A percentile compares a stretch with the other conserved stretches of the same genome.
phyloP scores from a whole-genome alignment of 2,797 vertebrate genomes.

The Enteromius anoplus region DNA sequence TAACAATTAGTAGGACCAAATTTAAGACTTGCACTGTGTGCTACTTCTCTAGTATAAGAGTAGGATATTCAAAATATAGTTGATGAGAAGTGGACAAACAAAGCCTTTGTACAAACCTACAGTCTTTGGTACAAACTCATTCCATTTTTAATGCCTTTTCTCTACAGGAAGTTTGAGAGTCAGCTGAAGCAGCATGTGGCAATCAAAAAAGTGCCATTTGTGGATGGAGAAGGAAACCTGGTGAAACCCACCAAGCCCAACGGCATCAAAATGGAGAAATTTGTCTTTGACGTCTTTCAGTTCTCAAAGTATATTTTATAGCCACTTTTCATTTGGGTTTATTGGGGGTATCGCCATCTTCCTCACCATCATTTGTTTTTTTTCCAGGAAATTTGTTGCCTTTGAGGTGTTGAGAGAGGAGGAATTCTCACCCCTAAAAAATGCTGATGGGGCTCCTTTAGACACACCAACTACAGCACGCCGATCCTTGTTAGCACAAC shows the following conservation, averaged over 20 bases:
- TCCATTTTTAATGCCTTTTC: slow-evolving; percentile 1
- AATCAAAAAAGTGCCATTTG: slow-evolving; percentile 90
- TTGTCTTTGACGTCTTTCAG: slow-evolving; percentile 95
- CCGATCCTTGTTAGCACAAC: slow-evolving; percentile 82
- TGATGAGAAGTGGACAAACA: background rate
- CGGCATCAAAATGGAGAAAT: slow-evolving; percentile 98
- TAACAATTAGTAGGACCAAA: background rate
- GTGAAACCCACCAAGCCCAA: slow-evolving; percentile 87
- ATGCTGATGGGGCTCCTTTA: slow-evolving; percentile 76
- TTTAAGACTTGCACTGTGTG: background rate
- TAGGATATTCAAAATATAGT: no score
- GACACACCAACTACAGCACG: slow-evolving; percentile 85
- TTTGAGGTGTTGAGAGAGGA: slow-evolving; percentile 92
- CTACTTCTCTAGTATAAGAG: background rate
- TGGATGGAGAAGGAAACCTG: slow-evolving; percentile 83
- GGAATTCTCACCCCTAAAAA: slow-evolving; percentile 94
- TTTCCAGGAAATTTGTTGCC: slow-evolving; percentile 86
- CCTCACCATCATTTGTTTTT: background rate
- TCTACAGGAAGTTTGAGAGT: slow-evolving; percentile 78
- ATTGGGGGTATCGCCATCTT: background rate
- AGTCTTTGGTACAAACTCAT: background rate
- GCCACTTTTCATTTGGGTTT: background rate
- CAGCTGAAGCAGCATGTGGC: slow-evolving; percentile 87
- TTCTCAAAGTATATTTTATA: slow-evolving; percentile 84
- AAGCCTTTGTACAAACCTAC: background rate